These are phyloP conservation scores for Microcebus murinus DNA, from an alignment of 2,113 vertebrate genomes.

Conservation along the genomic window DNA sequence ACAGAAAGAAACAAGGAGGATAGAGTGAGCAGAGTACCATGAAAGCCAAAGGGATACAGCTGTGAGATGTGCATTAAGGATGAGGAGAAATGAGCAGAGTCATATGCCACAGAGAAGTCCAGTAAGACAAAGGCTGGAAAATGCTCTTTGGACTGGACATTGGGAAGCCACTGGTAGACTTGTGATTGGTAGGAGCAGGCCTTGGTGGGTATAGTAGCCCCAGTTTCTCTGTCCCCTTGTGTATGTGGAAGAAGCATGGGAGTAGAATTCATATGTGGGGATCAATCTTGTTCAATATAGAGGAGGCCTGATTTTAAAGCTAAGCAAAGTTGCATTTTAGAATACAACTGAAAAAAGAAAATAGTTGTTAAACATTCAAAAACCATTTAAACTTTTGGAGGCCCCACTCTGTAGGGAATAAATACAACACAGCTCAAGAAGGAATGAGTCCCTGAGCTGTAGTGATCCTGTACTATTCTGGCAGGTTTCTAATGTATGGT, in stretches of 20 bases:
- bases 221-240: neutral
- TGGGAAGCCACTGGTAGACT: neutral
- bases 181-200: neutral
- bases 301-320: neutral
- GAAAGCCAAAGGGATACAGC: neutral
- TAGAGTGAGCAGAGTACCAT: neutral
- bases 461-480: neutral
- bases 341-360: neutral
- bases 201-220: neutral
- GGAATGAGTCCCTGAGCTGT: neutral
- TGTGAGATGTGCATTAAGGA: no score
- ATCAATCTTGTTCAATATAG: neutral
- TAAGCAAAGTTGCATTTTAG: conserved; percentile 11
- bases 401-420: neutral
- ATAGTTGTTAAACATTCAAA: neutral
- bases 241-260: neutral
- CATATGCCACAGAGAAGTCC: neutral
- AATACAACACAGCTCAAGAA: neutral
- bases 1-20: neutral
- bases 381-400: neutral
- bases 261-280: neutral
- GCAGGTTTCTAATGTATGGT: neutral
- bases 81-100: neutral
- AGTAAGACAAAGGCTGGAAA: neutral
- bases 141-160: neutral